Base-by-base conservation (phyloP, 2,888 invertebrate genomes). In the Trachelus stipa region DNA sequence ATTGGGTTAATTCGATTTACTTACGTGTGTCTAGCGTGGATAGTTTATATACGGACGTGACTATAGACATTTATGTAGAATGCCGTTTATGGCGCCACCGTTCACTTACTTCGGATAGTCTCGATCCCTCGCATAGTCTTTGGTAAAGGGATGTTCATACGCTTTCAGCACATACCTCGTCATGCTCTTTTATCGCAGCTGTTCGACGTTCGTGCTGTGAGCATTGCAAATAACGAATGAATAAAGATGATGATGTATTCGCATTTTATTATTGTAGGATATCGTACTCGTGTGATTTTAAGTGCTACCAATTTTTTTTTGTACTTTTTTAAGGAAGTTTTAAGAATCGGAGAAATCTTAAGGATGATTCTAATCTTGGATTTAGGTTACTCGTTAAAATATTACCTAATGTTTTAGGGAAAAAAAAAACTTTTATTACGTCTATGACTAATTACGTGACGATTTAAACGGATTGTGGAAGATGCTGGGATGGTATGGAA, bases 151-250 rank as follows among this genome's bases (percentile, higher is more conserved):
- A 71, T 71, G 81, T 80, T 87, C 85, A 76, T 88, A 89, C 90
- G 90, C 89, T 90, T 90, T 90, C 90, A 89, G 87, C 88, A 88
- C 89, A 89, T 88, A 86, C 86, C 85, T 89, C 88, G 88, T 90
- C 88, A 90, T 89, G 90, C 84, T 88, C 84, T 83, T 84, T 88
- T 88, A 87, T 84, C 86, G 80, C 86, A 83, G 81, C 37, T 71
- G 71, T 71, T 71, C 71, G 71, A 71, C 71, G 71, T 34, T 71
- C 71, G 12, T 71, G 31, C 71, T 71, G 33, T 1, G 33, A 33
- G 71, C 71, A 71, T 34, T 71, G 71, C 71, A 71, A 71, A 71
- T 34, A 34, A 23, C 56, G 56, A 56, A 56, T 56, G 23, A 56
- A 56, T 56, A 56, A 56, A 23, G 23, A 56, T 23, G 56, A 40